These are phyloP conservation scores for Microcaecilia unicolor DNA, from an alignment of 2,797 vertebrate species.

Conservation along the genomic window DNA sequence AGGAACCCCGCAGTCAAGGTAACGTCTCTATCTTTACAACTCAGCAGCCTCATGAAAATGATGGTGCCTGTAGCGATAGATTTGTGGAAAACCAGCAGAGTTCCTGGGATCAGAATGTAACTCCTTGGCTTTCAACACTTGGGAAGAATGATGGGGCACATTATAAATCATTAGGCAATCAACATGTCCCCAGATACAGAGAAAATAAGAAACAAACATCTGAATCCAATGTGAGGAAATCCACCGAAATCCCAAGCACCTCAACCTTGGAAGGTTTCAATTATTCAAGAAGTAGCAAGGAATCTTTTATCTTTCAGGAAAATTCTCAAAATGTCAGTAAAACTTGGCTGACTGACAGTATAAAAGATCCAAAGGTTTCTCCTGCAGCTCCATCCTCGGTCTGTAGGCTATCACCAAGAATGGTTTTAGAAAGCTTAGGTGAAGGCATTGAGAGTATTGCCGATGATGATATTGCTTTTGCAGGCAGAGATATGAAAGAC, in stretches of 20 bases:
- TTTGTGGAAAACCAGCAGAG: no score
- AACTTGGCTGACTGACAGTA: not conserved
- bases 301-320: not conserved
- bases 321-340: not conserved
- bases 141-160: not conserved
- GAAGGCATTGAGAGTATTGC: not conserved
- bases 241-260: not conserved
- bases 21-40: not conserved
- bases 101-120: not conserved
- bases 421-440: not conserved
- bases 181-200: not conserved
- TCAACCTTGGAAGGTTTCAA: not conserved
- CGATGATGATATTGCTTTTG: not conserved
- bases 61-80: no score
- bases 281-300: not conserved
- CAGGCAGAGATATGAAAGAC: not conserved
- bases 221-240: no score
- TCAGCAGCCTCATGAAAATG: not conserved
- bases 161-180: not conserved
- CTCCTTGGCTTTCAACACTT: not conserved
- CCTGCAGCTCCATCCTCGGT: not conserved
- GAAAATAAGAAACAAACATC: not conserved
- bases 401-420: not conserved
- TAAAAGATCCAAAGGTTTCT: not conserved
- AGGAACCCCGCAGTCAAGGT: constrained; percentile 5